Evolutionary conservation across 2,888 invertebrate species (phyloP), one percentile per base, ranked within the genome.

Genomic region (Synergus itoensis): DNA sequence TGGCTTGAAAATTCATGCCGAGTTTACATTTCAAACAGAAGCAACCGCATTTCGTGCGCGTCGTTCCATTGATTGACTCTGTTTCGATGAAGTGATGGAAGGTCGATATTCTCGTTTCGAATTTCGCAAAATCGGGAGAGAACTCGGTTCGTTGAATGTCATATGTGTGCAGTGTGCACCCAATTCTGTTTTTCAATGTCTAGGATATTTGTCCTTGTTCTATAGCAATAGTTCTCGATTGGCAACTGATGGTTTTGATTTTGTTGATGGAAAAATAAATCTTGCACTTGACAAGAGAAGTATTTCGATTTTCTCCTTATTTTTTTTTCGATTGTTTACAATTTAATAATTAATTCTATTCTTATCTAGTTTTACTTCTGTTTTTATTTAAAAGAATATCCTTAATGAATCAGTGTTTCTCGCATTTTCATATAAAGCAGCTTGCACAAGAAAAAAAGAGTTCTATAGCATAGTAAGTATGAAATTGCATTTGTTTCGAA

Each of bases 231-330:
- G 43, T 65, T 65, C 41, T 65, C 43, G 65, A 65, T 65, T 65
- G 65, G 65, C 41, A 65, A 65, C 65, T 65, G 65, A 65, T 65
- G 65, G 41, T 65, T 65, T 65, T 65, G 65, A 65, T 65, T 65
- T 43, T 65, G 43, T 41, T 18, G 43, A 65, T 65, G 43, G 41
- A 65, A 41, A 65, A 65, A 65, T 65, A 65, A 41, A 41, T 65
- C 43, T 65, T 65, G 65, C 65, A 41, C 65, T 65, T 65, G 65
- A 65, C 65, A 65, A 65, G 18, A 40, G 65, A 43, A 40, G 40
- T 65, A n/a, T 65, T 65, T 65, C 41, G 18, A 40, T 64, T 65
- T 65, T 41, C 40, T 40, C 14, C n/a, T 9, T 40, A 4, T 16
- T 4, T 12, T 43, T 67, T 18, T 21, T 45, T 21, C 5, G 0